These are phyloP conservation scores for Drosophila quadrilineata DNA, from an alignment of 1,140 invertebrate species.

Conservation along the genomic window DNA sequence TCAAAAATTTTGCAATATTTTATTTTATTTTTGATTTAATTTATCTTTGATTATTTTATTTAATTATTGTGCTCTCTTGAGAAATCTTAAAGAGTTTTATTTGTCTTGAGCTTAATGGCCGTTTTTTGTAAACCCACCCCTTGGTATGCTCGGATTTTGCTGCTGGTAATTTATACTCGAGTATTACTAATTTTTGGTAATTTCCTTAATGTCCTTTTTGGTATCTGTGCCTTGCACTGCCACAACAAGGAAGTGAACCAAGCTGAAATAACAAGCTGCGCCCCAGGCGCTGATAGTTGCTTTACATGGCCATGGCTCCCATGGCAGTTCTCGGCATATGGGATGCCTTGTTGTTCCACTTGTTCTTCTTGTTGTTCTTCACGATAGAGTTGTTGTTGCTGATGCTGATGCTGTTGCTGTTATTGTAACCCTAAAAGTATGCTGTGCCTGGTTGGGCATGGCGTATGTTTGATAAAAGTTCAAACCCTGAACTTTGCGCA, in stretches of 20 bases:
- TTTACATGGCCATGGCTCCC: slow-evolving; percentile 37
- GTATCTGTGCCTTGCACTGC: slow-evolving; percentile 40
- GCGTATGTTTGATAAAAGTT: slow-evolving; percentile 79
- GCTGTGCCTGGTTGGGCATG: slow-evolving; percentile 39
- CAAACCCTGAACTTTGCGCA: slow-evolving; percentile 78
- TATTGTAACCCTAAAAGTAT: slow-evolving; percentile 47
- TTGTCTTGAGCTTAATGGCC: neutral
- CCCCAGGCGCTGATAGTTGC: slow-evolving; percentile 72
- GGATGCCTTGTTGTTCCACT: slow-evolving; percentile 26
- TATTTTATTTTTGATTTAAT: too few relatives aligned
- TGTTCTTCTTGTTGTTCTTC: slow-evolving; percentile 34
- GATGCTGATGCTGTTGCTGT: slow-evolving; percentile 11
- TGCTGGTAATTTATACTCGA: slow-evolving; percentile 56
- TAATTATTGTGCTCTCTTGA: too few relatives aligned
- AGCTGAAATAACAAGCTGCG: slow-evolving; percentile 72
- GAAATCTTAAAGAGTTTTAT: neutral
- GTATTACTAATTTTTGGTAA: slow-evolving; percentile 69
- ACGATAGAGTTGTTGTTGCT: slow-evolving; percentile 14
- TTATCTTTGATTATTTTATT: too few relatives aligned
- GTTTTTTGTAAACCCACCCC: neutral
- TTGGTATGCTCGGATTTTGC: too few relatives aligned
- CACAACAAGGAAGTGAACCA: slow-evolving; percentile 62
- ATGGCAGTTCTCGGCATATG: neutral
- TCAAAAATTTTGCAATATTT: too few relatives aligned
- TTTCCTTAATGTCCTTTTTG: slow-evolving; percentile 74